Base-by-base conservation (phyloP, 2,113 vertebrate genomes). In the Neofelis nebulosa region DNA sequence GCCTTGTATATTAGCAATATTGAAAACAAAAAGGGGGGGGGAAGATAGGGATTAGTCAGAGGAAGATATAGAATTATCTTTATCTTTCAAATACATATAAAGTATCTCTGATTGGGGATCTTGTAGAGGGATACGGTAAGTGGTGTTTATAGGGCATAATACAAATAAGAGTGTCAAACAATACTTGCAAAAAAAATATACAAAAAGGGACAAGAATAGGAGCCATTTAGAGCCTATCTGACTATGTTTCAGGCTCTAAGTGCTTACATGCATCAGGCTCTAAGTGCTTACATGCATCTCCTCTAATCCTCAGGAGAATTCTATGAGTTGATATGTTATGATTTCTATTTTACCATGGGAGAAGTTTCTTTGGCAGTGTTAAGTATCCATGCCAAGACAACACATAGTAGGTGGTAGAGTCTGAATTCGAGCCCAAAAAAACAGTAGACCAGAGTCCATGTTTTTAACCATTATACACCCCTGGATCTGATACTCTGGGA, bases 101-200 rank as follows among this genome's bases (percentile, higher is more conserved):
- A 91, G 38, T 63, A 55, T 79, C 25, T 57, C 65, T 76, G 27
- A 65, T 2, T 38, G 19, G 45, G 23, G 3, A 66, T 2, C 8
- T 11, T 93, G 13, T 25, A 80, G 80, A 69, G 14, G 14, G 29
- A 87, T 23, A 80, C 68, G 9, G 19, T 55, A 94, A 57, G 84
- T 61, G 38, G 2, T 84, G 80, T 63, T 50, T 69, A 79, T 19
- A 63, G 21, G 29, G 63, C 68, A 18, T 57, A 80, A 41, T 88
- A 63, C 55, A 95, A 85, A 55, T 71, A 93, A 97, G 41, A 69
- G 7, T 79, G 57, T 21, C 11, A 71, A 89, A 80, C 23, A 91
- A 36, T n/a, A 81, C 33, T 52, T 88, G 69, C 45, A 63, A 63
- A 4, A 76, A 95, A 93, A 80, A 9, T 52, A 63, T 11, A 29